Conservation (phyloP, 1,140 invertebrate species). For the Achroia grisella region DNA sequence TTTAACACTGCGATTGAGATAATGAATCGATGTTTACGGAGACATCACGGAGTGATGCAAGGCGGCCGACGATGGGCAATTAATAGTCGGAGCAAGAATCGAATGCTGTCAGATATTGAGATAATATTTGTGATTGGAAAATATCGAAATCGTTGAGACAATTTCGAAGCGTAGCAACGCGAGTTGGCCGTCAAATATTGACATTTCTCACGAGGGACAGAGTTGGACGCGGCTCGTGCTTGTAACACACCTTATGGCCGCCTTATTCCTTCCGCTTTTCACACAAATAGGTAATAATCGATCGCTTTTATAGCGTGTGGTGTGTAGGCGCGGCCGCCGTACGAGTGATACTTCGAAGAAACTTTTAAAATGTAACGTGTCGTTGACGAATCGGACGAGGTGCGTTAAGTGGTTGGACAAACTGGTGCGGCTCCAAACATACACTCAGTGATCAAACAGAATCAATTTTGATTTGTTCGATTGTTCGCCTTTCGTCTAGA, state of each 20-base stretch:
- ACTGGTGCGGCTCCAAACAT: conserved; percentile 15
- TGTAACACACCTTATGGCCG: conserved; percentile 20
- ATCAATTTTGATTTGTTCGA: no score
- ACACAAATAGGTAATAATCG: conserved; percentile 73
- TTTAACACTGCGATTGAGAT: conserved; percentile 53
- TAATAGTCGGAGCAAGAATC: conserved; percentile 24
- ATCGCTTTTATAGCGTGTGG: conserved; percentile 63
- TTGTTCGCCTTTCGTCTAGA: no score
- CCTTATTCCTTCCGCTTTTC: conserved; percentile 64
- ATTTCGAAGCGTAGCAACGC: conserved; percentile 59
- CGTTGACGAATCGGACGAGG: conserved; percentile 29
- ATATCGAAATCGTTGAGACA: conserved; percentile 71
- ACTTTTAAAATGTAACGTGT: conserved; percentile 47
- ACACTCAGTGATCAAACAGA: no score
- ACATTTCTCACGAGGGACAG: conserved; percentile 61
- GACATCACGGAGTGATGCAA: conserved; percentile 23
- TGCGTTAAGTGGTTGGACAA: conserved; percentile 45
- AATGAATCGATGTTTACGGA: conserved; percentile 50
- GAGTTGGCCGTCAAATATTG: conserved; percentile 57
- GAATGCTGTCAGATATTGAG: conserved; percentile 28
- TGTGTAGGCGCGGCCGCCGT: conserved; percentile 41
- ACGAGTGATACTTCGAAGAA: conserved; percentile 58
- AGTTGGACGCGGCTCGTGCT: conserved; percentile 39
- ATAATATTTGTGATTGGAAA: conserved; percentile 64
- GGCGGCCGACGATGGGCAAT: conserved; percentile 27